These are phyloP conservation scores for Aphelinus certus DNA, from an alignment of 1,140 invertebrate species.

Conservation along the genomic window DNA sequence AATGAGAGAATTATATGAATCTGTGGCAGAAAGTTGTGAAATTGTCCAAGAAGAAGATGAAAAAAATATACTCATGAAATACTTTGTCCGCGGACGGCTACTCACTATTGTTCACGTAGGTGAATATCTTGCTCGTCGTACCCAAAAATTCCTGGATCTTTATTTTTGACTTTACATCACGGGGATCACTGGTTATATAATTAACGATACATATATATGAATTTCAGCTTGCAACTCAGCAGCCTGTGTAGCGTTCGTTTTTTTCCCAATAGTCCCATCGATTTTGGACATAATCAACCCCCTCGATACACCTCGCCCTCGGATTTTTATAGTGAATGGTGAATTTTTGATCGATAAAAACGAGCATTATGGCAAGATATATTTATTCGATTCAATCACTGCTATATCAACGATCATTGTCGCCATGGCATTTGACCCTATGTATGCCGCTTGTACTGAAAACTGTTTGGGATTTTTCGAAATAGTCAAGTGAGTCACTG, in stretches of 20 bases:
- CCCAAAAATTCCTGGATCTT: too few relatives aligned
- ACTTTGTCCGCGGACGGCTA: background rate
- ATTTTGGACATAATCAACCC: background rate
- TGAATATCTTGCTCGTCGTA: background rate
- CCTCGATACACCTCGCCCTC: background rate
- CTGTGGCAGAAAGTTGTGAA: background rate
- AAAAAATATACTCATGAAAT: background rate
- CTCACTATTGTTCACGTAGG: conserved; percentile 5
- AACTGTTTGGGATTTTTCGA: conserved; percentile 17
- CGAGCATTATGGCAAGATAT: conserved; percentile 2
- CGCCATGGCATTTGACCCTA: background rate
- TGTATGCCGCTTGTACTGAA: conserved; percentile 9
- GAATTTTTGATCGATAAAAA: background rate
- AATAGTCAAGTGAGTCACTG: conserved; percentile 12
- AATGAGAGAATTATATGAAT: background rate
- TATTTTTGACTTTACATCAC: too few relatives aligned
- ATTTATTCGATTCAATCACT: background rate
- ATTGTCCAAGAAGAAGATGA: background rate
- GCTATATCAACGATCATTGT: background rate
- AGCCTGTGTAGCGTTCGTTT: background rate
- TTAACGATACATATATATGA: background rate
- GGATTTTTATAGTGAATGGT: background rate
- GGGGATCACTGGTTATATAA: background rate
- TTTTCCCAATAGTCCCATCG: background rate
- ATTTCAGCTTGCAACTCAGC: background rate